Percentiles rank a stretch among this genome's conserved stretches.
Evolutionary conservation across 2,797 vertebrate species (phyloP).

Genomic region (Apodemus agrarius): DNA sequence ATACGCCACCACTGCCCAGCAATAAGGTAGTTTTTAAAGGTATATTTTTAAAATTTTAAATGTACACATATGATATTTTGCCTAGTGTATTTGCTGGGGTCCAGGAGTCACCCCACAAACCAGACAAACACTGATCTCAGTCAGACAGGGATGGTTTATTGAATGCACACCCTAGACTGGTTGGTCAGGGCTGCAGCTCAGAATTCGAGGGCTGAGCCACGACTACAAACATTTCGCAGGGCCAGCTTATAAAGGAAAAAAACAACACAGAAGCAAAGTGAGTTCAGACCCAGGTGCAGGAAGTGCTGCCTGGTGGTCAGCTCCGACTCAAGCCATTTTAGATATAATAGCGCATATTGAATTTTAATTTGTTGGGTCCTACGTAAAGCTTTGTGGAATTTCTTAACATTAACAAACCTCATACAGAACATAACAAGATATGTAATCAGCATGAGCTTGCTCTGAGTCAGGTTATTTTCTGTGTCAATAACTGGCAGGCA

Average conservation of each 20-base stretch:
- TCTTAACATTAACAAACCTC: not conserved
- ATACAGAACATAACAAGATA: not conserved
- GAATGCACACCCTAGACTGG: not conserved
- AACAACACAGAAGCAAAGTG: not conserved
- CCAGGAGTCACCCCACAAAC: not conserved
- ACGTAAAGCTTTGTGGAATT: not conserved
- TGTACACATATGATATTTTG: not conserved
- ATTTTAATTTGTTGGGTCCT: not conserved
- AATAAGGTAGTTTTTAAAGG: not conserved
- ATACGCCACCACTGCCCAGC: too few species aligned
- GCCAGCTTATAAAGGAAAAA: not conserved
- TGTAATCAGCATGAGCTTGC: not conserved
- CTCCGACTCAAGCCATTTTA: not conserved
- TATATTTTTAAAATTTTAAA: not conserved
- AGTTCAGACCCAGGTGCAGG: not conserved
- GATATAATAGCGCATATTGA: not conserved
- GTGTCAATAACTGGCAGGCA: not conserved
- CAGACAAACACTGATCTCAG: not conserved
- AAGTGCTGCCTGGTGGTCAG: not conserved
- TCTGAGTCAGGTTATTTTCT: not conserved
- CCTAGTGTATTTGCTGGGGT: not conserved
- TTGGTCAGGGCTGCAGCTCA: not conserved
- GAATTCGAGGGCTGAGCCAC: not conserved
- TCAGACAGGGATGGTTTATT: not conserved
- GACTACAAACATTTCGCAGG: not conserved